phyloP scores from a whole-genome alignment of 1,140 invertebrate species.

The Papilio aristodemus region DNA sequence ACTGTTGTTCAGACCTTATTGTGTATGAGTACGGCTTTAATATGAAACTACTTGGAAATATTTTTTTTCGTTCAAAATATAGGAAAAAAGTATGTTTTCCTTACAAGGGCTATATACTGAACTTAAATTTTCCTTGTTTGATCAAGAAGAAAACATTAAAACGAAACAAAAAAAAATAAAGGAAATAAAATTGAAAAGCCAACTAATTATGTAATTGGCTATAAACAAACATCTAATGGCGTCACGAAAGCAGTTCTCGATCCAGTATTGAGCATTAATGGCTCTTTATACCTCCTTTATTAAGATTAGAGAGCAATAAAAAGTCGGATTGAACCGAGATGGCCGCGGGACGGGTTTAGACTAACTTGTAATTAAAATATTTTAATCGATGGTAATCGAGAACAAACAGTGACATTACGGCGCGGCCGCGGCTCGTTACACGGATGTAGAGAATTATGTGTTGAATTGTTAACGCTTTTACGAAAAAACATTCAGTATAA shows the following conservation, averaged over 20 bases:
- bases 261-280: background rate
- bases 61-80: too few species aligned
- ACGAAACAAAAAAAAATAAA: background rate
- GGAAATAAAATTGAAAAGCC: constrained; percentile 11
- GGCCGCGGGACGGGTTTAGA: constrained; percentile 30
- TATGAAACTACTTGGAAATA: too few species aligned
- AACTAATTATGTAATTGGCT: constrained; percentile 18
- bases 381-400: constrained; percentile 42
- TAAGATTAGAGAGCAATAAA: constrained; percentile 26
- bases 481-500: background rate
- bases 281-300: constrained; percentile 15
- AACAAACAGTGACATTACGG: constrained; percentile 47
- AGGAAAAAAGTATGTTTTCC: too few species aligned
- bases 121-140: too few species aligned
- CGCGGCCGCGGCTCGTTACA: constrained; percentile 23
- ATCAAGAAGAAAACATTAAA: background rate
- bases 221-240: constrained; percentile 29
- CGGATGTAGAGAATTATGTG: constrained; percentile 15
- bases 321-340: constrained; percentile 10
- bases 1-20: background rate
- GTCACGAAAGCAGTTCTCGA: constrained; percentile 20
- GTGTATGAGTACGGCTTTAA: background rate
- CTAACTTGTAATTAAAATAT: constrained; percentile 51
- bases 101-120: too few species aligned
- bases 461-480: background rate